phyloP scores from a whole-genome alignment of 2,888 invertebrate genomes.

The Phyto melanocephala region DNA sequence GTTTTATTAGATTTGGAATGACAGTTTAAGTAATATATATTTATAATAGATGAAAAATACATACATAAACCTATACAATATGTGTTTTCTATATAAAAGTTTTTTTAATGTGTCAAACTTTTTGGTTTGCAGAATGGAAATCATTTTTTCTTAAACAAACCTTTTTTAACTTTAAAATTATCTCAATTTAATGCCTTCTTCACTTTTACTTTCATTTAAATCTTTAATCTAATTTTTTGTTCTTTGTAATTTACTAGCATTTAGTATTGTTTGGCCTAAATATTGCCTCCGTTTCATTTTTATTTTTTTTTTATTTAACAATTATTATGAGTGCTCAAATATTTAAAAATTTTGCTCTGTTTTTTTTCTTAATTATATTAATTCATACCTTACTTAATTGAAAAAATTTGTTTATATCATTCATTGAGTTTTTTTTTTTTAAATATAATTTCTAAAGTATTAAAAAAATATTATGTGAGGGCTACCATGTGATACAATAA shows the following conservation, averaged over 20 bases:
- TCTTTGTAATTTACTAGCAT: conserved; percentile 9
- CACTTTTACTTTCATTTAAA: conserved; percentile 10
- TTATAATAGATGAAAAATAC: conserved; percentile 40
- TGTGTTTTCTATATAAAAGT: conserved; percentile 27
- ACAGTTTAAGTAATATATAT: conserved; percentile 8
- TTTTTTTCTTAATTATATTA: conserved; percentile 16
- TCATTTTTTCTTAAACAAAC: conserved; percentile 24
- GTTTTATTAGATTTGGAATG: conserved; percentile 36
- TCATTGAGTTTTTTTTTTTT: conserved; percentile 32
- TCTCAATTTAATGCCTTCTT: background rate
- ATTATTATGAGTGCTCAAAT: conserved; percentile 30
- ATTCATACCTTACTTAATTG: background rate
- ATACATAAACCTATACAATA: conserved; percentile 18
- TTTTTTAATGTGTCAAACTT: conserved; percentile 27
- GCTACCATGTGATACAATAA: too few species aligned
- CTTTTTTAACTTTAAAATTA: conserved; percentile 3
- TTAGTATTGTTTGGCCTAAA: conserved; percentile 33
- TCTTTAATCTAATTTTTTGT: background rate
- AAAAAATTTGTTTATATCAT: background rate
- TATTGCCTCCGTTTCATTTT: conserved; percentile 26
- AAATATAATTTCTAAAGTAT: background rate
- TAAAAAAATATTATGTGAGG: background rate
- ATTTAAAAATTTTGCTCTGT: conserved; percentile 41
- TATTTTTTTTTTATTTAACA: conserved; percentile 33
- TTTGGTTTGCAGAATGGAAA: conserved; percentile 14